A percentile compares a stretch with the other conserved stretches of the same genome.
phyloP scores from a whole-genome alignment of 2,888 invertebrate genomes.

The Ectemnius lituratus region DNA sequence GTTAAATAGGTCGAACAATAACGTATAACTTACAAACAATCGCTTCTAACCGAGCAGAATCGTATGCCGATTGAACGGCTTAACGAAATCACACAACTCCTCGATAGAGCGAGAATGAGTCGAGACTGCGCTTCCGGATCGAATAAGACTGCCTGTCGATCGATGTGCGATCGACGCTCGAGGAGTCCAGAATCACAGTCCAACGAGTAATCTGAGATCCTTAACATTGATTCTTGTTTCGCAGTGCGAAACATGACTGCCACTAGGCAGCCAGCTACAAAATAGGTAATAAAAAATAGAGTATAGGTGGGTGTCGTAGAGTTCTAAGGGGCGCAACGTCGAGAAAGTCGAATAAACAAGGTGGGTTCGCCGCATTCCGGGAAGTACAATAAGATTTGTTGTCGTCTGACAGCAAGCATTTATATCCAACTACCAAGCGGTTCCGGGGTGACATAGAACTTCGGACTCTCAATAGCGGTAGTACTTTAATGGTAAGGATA shows the following conservation, averaged over 20 bases:
- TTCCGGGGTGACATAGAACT: neutral
- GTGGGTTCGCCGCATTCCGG: too few relatives aligned
- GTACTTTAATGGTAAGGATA: neutral
- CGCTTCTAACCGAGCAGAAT: neutral
- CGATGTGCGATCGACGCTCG: too few relatives aligned
- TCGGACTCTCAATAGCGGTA: conserved; percentile 22
- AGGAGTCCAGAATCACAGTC: neutral
- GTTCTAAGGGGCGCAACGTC: too few relatives aligned
- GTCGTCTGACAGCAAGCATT: too few relatives aligned
- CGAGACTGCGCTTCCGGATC: too few relatives aligned
- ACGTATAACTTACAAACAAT: neutral
- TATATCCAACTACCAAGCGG: too few relatives aligned
- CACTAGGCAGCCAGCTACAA: conserved; percentile 24
- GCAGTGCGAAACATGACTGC: conserved; percentile 19
- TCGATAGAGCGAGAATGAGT: too few relatives aligned
- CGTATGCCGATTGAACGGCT: too few relatives aligned
- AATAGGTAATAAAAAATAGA: conserved; percentile 45
- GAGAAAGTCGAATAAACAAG: too few relatives aligned
- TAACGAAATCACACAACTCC: too few relatives aligned
- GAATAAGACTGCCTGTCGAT: too few relatives aligned
- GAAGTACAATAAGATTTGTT: too few relatives aligned
- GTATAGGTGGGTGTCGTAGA: neutral
- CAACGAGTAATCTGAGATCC: conserved; percentile 49
- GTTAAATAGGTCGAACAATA: neutral
- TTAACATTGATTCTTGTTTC: conserved; percentile 38